Conservation (phyloP, 2,113 vertebrate species). For the Tretioscincus oriximinensis region DNA sequence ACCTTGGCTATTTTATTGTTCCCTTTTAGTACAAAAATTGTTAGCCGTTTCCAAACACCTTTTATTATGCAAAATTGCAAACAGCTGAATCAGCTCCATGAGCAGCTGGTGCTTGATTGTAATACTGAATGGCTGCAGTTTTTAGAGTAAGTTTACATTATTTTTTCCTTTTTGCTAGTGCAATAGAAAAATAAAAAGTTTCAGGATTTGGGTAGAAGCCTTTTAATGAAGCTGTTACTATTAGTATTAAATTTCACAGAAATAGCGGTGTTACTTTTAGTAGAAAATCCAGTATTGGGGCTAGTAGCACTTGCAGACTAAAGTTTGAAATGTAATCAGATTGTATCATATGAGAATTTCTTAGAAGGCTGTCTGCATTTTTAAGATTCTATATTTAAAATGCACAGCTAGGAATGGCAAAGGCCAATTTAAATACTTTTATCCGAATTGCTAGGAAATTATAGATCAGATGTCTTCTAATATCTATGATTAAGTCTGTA, state of each 20-base stretch:
- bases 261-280: no score
- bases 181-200: slow-evolving; percentile 10
- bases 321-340: slow-evolving; percentile 12
- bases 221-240: neutral
- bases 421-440: neutral
- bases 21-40: slow-evolving; percentile 84
- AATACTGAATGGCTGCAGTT: slow-evolving; percentile 85
- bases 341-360: neutral
- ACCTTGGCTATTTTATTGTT: slow-evolving; percentile 62
- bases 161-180: slow-evolving; percentile 1
- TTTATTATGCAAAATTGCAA: slow-evolving; percentile 84
- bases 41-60: slow-evolving; percentile 92
- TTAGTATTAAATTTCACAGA: neutral
- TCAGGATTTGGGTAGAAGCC: neutral
- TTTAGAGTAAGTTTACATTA: slow-evolving; percentile 84
- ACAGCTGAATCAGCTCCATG: slow-evolving; percentile 86
- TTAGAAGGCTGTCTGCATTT: neutral
- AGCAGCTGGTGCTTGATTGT: slow-evolving; percentile 91
- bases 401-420: neutral
- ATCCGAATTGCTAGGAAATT: no score
- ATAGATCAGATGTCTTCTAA: neutral
- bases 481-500: neutral
- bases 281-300: no score
- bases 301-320: no score
- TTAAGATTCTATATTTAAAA: neutral